Evolutionary conservation across 2,113 vertebrate genomes (phyloP).

Genomic region (Clarias macrocephalus): DNA sequence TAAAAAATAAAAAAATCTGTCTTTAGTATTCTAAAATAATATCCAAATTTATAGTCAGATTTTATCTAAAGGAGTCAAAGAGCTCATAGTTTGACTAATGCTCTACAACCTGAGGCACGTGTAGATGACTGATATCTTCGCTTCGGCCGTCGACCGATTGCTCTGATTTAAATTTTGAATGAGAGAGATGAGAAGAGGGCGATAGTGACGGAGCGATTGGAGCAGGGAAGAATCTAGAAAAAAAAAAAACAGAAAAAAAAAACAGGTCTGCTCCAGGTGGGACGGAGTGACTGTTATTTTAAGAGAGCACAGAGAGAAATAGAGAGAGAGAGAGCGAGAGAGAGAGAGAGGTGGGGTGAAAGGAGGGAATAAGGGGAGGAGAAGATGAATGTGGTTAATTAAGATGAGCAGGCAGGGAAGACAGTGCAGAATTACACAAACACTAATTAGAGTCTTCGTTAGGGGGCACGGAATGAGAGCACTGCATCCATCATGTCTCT

Average conservation of each 20-base stretch:
- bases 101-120: neutral
- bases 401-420: constrained; percentile 81
- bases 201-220: constrained; percentile 48
- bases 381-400: constrained; percentile 85
- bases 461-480: constrained; percentile 79
- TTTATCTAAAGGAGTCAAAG: neutral
- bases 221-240: constrained; percentile 39
- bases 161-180: constrained; percentile 40
- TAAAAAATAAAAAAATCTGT: too few relatives aligned
- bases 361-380: constrained; percentile 73
- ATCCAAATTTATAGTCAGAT: neutral
- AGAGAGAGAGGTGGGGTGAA: constrained; percentile 49
- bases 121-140: constrained; percentile 17
- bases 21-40: neutral
- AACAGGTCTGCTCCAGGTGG: constrained; percentile 80
- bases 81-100: constrained; percentile 12
- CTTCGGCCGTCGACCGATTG: neutral
- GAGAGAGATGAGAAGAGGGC: constrained; percentile 25
- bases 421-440: constrained; percentile 85
- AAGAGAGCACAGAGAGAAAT: constrained; percentile 68
- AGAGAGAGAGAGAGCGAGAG: constrained; percentile 56
- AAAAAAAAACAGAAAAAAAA: constrained; percentile 47
- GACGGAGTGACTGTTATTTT: constrained; percentile 79
- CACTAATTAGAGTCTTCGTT: constrained; percentile 85
- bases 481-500: constrained; percentile 75